A percentile compares a stretch with the other conserved stretches of the same genome.
Conservation (phyloP, 2,113 vertebrate species). For the Lasiurus borealis region DNA sequence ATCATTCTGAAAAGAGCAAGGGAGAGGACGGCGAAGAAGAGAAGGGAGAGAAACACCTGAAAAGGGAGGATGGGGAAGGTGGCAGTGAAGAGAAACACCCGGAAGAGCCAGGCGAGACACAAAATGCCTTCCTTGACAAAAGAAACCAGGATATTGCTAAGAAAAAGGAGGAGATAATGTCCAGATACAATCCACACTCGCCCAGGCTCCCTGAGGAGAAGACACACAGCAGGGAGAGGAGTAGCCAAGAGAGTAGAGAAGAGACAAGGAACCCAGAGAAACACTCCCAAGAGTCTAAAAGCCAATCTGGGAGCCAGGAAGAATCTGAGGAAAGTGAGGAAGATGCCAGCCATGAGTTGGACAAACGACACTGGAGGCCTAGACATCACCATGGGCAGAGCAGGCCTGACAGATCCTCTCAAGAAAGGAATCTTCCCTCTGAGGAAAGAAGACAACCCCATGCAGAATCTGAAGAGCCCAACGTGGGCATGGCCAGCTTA, state of each 20-base stretch:
- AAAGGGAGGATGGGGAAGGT: slow-evolving; percentile 69
- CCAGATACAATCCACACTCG: background rate
- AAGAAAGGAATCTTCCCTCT: slow-evolving; percentile 50
- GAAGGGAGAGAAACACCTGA: slow-evolving; percentile 40
- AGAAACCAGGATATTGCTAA: slow-evolving; percentile 57
- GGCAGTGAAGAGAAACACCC: slow-evolving; percentile 68
- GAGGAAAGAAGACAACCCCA: slow-evolving; percentile 50
- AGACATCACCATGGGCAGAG: slow-evolving; percentile 74
- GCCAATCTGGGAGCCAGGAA: slow-evolving; percentile 66
- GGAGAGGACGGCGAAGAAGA: slow-evolving; percentile 55
- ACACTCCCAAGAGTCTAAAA: slow-evolving; percentile 63
- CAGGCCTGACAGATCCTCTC: slow-evolving; percentile 66
- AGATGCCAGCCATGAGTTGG: slow-evolving; percentile 49
- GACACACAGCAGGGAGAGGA: slow-evolving; percentile 78
- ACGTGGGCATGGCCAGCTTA: background rate
- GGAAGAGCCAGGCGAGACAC: slow-evolving; percentile 33
- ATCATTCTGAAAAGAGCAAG: slow-evolving; percentile 47
- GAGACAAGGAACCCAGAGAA: slow-evolving; percentile 75
- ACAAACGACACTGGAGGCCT: slow-evolving; percentile 74
- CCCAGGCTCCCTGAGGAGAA: slow-evolving; percentile 65
- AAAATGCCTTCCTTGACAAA: slow-evolving; percentile 64
- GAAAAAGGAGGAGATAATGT: slow-evolving; percentile 57
- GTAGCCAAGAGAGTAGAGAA: slow-evolving; percentile 67
- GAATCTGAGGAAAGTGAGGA: slow-evolving; percentile 84
- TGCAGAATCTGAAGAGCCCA: slow-evolving; percentile 29